phyloP scores from a whole-genome alignment of 64 coral and sea anemone genomes.

The Astreopora myriophthalma region DNA sequence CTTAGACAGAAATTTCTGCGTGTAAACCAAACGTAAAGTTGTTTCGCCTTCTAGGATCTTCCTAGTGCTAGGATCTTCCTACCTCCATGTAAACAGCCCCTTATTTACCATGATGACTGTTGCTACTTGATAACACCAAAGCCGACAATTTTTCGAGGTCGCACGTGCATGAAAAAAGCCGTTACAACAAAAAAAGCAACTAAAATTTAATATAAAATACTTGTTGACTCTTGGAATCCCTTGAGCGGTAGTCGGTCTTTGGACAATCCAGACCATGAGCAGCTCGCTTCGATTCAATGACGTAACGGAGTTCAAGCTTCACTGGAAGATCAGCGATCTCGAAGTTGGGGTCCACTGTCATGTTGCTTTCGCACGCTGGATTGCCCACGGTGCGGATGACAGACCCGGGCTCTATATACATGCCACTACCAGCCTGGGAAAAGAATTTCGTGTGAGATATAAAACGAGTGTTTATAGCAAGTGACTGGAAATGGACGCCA shows the following conservation, averaged over 20 bases:
- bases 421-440: slow-evolving; percentile 51
- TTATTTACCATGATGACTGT: no score
- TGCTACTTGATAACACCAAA: no score
- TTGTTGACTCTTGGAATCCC: slow-evolving; percentile 51
- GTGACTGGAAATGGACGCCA: no score
- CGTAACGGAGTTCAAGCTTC: slow-evolving; percentile 88
- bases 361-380: slow-evolving; percentile 33
- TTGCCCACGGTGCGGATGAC: slow-evolving; percentile 59
- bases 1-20: no score
- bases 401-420: slow-evolving; percentile 71
- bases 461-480: no score
- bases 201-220: slow-evolving; percentile 49
- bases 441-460: background rate
- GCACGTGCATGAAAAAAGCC: no score
- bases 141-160: no score
- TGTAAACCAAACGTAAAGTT: no score
- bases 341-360: slow-evolving; percentile 80
- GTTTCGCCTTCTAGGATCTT: no score
- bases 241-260: slow-evolving; percentile 54
- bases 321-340: slow-evolving; percentile 93
- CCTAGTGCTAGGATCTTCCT: no score
- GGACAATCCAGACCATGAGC: slow-evolving; percentile 84
- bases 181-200: no score
- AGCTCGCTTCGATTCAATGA: slow-evolving; percentile 86
- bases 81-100: no score